phyloP scores from a whole-genome alignment of 2,113 vertebrate genomes.

The Pachycephala philippinensis region DNA sequence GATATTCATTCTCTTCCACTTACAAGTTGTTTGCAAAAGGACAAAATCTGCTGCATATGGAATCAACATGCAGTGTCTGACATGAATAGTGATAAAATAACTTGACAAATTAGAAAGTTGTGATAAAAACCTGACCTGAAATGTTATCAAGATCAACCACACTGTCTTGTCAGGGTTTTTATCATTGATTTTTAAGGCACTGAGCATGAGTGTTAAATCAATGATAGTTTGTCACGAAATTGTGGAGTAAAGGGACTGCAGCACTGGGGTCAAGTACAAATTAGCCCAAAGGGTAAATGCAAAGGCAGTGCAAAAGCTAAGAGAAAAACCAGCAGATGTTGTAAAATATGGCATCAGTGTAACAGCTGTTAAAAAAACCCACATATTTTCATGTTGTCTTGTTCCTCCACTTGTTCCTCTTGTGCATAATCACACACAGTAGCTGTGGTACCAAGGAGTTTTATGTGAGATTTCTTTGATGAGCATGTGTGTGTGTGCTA shows the following conservation, averaged over 20 bases:
- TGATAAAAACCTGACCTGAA: constrained; percentile 59
- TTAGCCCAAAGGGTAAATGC: constrained; percentile 68
- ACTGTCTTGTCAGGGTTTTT: not conserved
- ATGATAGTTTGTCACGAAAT: constrained; percentile 66
- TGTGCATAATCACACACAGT: not conserved
- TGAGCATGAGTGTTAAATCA: constrained; percentile 64
- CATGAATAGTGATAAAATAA: constrained; percentile 60
- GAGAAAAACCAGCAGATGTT: not conserved
- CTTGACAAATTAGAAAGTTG: constrained; percentile 62
- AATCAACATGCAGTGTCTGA: constrained; percentile 21
- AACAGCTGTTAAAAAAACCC: not conserved
- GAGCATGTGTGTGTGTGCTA: not conserved
- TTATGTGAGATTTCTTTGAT: not conserved
- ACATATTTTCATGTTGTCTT: not conserved
- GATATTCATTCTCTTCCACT: constrained; percentile 29
- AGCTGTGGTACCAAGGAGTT: not conserved
- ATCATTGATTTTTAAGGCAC: constrained; percentile 67
- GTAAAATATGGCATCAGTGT: constrained; percentile 11
- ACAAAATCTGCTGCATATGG: constrained; percentile 23
- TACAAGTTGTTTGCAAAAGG: constrained; percentile 41
- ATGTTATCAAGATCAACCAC: constrained; percentile 48
- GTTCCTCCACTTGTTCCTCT: not conserved
- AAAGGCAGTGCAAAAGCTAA: constrained; percentile 38
- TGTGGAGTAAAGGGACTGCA: constrained; percentile 55
- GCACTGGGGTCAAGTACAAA: constrained; percentile 68